These are phyloP conservation scores for Chesias legatella DNA, from an alignment of 2,888 invertebrate species.

Conservation along the genomic window DNA sequence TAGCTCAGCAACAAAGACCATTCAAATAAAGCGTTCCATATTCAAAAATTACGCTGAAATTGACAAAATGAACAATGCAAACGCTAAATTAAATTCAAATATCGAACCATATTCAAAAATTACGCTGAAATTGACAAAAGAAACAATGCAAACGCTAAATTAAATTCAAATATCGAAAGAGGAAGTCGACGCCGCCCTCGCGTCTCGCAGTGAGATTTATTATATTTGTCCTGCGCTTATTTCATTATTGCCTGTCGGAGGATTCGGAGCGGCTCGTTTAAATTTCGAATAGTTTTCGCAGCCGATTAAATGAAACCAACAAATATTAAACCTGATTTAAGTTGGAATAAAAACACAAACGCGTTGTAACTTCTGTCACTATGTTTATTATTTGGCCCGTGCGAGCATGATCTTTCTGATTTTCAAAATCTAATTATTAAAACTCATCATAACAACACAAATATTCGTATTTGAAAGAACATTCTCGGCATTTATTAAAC, in stretches of 20 bases:
- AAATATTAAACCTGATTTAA: too few relatives aligned
- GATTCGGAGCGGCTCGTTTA: slow-evolving; percentile 48
- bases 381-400: too few relatives aligned
- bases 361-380: slow-evolving; percentile 19
- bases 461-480: too few relatives aligned
- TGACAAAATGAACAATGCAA: slow-evolving; percentile 66
- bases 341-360: too few relatives aligned
- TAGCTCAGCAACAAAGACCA: not conserved
- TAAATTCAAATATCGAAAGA: slow-evolving; percentile 80
- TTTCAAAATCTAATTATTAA: too few relatives aligned
- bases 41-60: slow-evolving; percentile 43
- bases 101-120: too few relatives aligned
- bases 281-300: slow-evolving; percentile 50
- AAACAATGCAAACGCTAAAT: slow-evolving; percentile 72
- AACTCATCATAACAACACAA: too few relatives aligned
- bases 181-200: slow-evolving; percentile 74
- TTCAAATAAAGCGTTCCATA: slow-evolving; percentile 10
- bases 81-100: slow-evolving; percentile 79
- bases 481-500: too few relatives aligned
- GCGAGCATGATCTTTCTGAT: too few relatives aligned
- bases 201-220: slow-evolving; percentile 74
- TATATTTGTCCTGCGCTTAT: slow-evolving; percentile 79
- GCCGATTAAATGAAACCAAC: slow-evolving; percentile 22
- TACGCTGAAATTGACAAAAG: slow-evolving; percentile 56
- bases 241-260: slow-evolving; percentile 73